Evolutionary conservation across 2,888 invertebrate genomes (phyloP), one percentile per base, ranked within the genome.

Genomic region (Acleris emargana): DNA sequence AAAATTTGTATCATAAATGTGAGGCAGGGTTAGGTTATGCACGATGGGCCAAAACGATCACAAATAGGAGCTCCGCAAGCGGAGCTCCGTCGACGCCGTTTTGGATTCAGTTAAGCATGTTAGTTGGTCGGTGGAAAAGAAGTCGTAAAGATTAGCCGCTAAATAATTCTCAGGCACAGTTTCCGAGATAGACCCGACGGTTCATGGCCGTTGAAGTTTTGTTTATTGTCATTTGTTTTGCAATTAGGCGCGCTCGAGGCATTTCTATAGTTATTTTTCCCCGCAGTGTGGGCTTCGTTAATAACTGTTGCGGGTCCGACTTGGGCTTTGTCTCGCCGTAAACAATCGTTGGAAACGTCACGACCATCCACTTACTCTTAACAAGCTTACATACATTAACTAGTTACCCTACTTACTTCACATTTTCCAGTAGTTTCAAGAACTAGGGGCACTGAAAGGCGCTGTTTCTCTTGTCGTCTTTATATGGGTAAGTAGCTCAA

Each of bases 271-370:
- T 43, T 16, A 43, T 57, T 45, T 43, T 57, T 45, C n/a, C 13
- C 22, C 16, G 43, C 43, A 16, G 22, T 13, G 43, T 16, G 22
- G 25, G 6, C 17, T 57, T 45, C 45, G 22, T 45, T 57, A 57
- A 57, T 57, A 60, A 57, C 62, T 52, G 59, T 64, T 55, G 63
- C 59, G 64, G 47, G 32, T 62, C 18, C 22, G 45, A 59, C 20
- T 51, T 55, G 22, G 25, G 62, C 64, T 61, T 58, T 63, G 76
- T 76, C 72, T 71, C 57, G 59, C 64, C 28, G 57, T 59, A 57
- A 69, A 69, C 72, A 71, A 71, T 70, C 42, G 68, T 49, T 53
- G 67, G 59, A 64, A 62, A 64, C 50, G 69, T 69, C 71, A 71
- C 71, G 71, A 68, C 62, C 62, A 57, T 53, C 53, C 47, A 60